These are phyloP conservation scores for Tolmerus cingulatus DNA, from an alignment of 2,888 invertebrate species.

Conservation along the genomic window DNA sequence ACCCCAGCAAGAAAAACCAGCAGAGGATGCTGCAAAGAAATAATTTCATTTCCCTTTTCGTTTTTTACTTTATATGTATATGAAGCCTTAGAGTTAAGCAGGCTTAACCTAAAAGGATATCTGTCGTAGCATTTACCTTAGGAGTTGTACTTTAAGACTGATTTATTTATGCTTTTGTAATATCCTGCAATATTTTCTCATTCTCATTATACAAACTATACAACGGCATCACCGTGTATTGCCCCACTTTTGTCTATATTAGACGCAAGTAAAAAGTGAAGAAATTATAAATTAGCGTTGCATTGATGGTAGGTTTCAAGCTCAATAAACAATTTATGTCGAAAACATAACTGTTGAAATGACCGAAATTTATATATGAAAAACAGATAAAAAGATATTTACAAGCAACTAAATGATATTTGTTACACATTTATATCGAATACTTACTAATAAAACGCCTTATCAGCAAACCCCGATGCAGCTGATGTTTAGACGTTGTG, in stretches of 20 bases:
- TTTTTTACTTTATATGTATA: not conserved
- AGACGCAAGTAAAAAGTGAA: constrained; percentile 32
- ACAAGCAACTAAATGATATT: not conserved
- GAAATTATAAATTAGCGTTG: not conserved
- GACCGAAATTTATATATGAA: not conserved
- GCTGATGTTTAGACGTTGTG: not conserved
- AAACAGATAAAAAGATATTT: not conserved
- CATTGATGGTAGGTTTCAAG: not conserved
- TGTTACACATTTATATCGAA: not conserved
- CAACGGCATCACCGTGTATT: not conserved
- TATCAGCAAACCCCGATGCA: not conserved
- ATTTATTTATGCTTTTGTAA: constrained; percentile 15
- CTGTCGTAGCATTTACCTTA: not conserved
- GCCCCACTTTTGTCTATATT: constrained; percentile 45
- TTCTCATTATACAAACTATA: not conserved
- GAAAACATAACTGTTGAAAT: not conserved
- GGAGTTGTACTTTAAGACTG: constrained; percentile 42
- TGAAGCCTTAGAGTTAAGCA: not conserved
- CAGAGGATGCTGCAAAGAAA: not conserved
- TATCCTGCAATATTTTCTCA: constrained; percentile 5
- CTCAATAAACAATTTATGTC: not conserved
- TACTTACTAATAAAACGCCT: not conserved
- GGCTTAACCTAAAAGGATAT: not conserved
- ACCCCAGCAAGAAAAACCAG: not conserved
- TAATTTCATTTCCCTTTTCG: not conserved